These are phyloP conservation scores for Mungos mungo DNA, from an alignment of 2,113 vertebrate genomes.

Conservation along the genomic window DNA sequence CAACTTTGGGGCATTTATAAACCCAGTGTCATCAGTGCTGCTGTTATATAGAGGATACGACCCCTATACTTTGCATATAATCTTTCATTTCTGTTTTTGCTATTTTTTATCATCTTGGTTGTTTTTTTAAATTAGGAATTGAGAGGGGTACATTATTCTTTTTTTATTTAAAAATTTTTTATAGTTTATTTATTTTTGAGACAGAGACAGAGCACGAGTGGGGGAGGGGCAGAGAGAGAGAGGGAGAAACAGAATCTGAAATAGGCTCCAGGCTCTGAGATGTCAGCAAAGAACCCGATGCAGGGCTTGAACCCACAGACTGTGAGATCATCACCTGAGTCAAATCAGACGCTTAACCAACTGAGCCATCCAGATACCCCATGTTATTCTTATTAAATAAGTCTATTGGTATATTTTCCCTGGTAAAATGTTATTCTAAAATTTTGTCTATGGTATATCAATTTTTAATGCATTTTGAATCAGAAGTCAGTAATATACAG, in stretches of 20 bases:
- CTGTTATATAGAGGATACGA: neutral
- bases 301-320: no score
- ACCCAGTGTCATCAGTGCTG: neutral
- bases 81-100: constrained; percentile 22
- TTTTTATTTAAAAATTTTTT: neutral
- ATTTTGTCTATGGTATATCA: neutral
- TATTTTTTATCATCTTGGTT: neutral
- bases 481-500: constrained; percentile 3
- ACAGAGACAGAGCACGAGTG: no score
- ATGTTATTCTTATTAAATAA: constrained; percentile 4
- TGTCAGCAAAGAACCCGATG: no score
- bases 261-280: no score
- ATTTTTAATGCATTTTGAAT: constrained; percentile 13
- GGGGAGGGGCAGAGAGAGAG: no score
- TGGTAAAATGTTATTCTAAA: neutral
- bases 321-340: no score
- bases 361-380: no score
- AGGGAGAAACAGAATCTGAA: no score
- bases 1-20: neutral
- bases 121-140: constrained; percentile 33
- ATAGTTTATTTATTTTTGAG: no score
- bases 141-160: neutral
- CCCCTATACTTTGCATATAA: neutral
- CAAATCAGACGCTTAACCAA: no score
- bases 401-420: neutral